These are phyloP conservation scores for Chrysomallon squamiferum DNA, from an alignment of 1,140 invertebrate species.

Conservation along the genomic window DNA sequence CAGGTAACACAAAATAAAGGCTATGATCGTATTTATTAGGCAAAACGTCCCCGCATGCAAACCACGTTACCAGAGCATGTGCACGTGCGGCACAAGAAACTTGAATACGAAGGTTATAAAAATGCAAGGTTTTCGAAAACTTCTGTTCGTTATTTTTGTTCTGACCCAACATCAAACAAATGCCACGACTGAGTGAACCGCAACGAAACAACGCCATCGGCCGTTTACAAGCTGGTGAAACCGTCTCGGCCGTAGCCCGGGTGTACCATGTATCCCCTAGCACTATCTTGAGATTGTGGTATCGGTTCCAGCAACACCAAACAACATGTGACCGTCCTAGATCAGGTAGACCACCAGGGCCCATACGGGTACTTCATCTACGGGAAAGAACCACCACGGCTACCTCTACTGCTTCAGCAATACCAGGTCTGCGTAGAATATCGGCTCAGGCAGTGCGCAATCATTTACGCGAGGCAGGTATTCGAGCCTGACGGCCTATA, in stretches of 20 bases:
- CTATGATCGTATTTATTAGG: too few species aligned
- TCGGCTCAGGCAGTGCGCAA: constrained; percentile 16
- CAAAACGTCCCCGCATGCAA: too few species aligned
- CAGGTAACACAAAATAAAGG: too few species aligned
- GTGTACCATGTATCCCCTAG: constrained; percentile 7
- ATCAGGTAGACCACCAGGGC: constrained; percentile 11
- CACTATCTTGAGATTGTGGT: constrained; percentile 4
- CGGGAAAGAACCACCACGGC: not conserved
- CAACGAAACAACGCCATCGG: constrained; percentile 11
- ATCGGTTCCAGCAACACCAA: not conserved
- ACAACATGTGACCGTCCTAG: constrained; percentile 13
- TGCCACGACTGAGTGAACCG: constrained; percentile 4
- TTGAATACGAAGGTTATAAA: too few species aligned
- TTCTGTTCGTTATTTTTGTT: too few species aligned
- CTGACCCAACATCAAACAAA: not conserved
- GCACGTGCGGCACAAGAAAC: too few species aligned
- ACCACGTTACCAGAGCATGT: too few species aligned
- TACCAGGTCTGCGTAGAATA: constrained; percentile 10
- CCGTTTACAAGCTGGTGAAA: too few species aligned
- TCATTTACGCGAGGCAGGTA: not conserved
- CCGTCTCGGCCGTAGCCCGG: constrained; percentile 7
- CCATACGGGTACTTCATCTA: not conserved
- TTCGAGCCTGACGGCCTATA: constrained; percentile 7
- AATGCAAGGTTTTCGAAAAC: too few species aligned
- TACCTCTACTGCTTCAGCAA: constrained; percentile 4